Conservation (phyloP, 2,797 vertebrate species). For the Lepus townsendii region DNA sequence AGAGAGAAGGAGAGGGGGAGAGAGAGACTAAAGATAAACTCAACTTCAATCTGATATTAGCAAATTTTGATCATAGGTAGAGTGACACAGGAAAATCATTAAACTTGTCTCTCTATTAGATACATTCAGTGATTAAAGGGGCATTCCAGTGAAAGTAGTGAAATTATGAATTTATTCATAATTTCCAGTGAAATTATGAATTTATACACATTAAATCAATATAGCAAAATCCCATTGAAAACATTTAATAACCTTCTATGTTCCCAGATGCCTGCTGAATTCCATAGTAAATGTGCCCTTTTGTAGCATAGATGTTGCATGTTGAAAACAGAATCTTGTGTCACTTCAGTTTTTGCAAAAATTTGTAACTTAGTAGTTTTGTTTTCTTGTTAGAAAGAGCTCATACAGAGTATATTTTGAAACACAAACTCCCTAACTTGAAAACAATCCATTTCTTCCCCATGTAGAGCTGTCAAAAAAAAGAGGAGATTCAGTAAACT, state of each 20-base stretch:
- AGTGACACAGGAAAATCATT: slow-evolving; percentile 14
- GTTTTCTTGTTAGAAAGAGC: slow-evolving; percentile 77
- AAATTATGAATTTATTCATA: slow-evolving; percentile 49
- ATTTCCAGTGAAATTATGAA: no score
- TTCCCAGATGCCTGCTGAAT: neutral
- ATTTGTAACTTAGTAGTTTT: slow-evolving; percentile 79
- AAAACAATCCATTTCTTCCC: slow-evolving; percentile 83
- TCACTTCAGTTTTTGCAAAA: slow-evolving; percentile 54
- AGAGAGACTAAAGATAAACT: slow-evolving; percentile 25
- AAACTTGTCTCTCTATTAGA: neutral
- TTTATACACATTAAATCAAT: slow-evolving; percentile 17
- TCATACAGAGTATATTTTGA: slow-evolving; percentile 82
- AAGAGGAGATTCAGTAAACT: slow-evolving; percentile 88
- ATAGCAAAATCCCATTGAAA: slow-evolving; percentile 48
- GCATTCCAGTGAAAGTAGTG: slow-evolving; percentile 27
- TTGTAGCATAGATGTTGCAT: neutral
- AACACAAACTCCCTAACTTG: slow-evolving; percentile 82
- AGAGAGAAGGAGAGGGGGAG: no score
- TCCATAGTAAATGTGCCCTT: neutral
- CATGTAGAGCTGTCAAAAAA: slow-evolving; percentile 86
- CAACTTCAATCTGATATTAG: slow-evolving; percentile 28
- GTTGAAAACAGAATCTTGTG: slow-evolving; percentile 23
- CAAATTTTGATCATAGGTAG: neutral
- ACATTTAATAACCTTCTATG: neutral
- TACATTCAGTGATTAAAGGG: slow-evolving; percentile 40